Evolutionary conservation across 2,113 vertebrate genomes (phyloP), one percentile per base, ranked within the genome.

Genomic region (Elanus axillaris): DNA sequence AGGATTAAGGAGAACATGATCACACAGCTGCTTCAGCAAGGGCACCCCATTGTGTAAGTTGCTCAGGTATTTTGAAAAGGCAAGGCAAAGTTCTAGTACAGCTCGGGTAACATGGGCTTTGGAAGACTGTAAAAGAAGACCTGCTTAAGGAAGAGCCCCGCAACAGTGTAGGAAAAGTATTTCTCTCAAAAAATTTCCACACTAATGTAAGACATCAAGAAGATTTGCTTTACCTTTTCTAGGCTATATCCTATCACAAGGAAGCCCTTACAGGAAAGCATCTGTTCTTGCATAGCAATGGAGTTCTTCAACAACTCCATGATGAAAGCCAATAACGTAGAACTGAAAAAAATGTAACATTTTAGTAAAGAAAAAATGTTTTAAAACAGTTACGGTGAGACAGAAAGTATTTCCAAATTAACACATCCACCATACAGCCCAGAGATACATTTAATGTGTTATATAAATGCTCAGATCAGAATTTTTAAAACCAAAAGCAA

Each of bases 241-340:
- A 99, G 98, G 94, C 98, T 98, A 97, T 99, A 98, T 80, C 99
- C 99, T 87, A 99, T 99, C 91, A 99, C 99, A 82, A 99, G 99
- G 95, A 99, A 99, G 97, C 99, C 99, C 98, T 99, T 99, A 97
- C 98, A 99, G 95, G 99, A 98, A 95, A 99, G 98, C 97, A 99
- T 99, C 98, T 99, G 99, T 86, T 99, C 99, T 98, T 99, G 99
- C 99, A 99, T 99, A 95, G 99, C 99, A 96, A 99, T 98, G 2
- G 99, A 99, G 98, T 99, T 99, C 98, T 99, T 99, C 98, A 99
- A 96, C 92, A 99, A 98, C 96, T 99, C 99, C 99, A 99, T 99
- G 93, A 99, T 98, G 94, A 99, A 99, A 90, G 99, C 98, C 89
- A 99, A 95, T 96, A 99, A 98, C 82, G 99, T 99, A 96, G 99